Evolutionary conservation across 2,113 vertebrate species (phyloP), one percentile per base, ranked within the genome.

Genomic region (Setophaga kirtlandii): DNA sequence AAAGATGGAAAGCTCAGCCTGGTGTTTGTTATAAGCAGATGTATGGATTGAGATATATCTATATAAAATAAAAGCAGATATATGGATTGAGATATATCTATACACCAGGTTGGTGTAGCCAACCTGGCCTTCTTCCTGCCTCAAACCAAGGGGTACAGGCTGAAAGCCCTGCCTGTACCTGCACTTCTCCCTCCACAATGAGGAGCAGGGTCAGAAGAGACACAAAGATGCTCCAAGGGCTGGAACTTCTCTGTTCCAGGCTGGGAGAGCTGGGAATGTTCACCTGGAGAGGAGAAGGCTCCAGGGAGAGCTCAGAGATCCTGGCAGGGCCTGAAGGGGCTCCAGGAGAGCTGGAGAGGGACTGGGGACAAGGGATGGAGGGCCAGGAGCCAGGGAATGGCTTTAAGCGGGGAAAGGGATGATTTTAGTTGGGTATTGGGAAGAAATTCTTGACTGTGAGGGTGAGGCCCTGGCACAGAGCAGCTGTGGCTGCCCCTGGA

Each of bases 191-290:
- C 44, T 46, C 52, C 52, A 35, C 25, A 30, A 11, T 0, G 0
- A 37, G 39, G 64, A 94, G 12, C 1, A 0, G 13, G 12, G 2
- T 55, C 37, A 52, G 55, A 35, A 53, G 9, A 50, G 10, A 8
- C 22, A 10, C 1, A 2, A 3, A 39, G 27, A 59, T 31, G 15
- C 5, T 39, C 8, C 0, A 0, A 11, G 41, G 10, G 37, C 16
- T 71, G 65, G 35, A 86, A 3, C 1, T 0, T 4, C 14, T 65
- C 46, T 83, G 18, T 49, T 65, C 4, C 25, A 58, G 52, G 23
- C 42, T 63, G 65, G 9, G 70, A n/a, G 78, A 62, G 37, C 5
- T 49, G 49, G 18, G 31, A 0, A 0, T 4, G 37, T 0, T 77
- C 76, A 3, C 21, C 24, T 65, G 55, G 83, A 53, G 23, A 49